Evolutionary conservation across 1,140 invertebrate species (phyloP), one percentile per base, ranked within the genome.

Genomic region (Agrypnia vestita): DNA sequence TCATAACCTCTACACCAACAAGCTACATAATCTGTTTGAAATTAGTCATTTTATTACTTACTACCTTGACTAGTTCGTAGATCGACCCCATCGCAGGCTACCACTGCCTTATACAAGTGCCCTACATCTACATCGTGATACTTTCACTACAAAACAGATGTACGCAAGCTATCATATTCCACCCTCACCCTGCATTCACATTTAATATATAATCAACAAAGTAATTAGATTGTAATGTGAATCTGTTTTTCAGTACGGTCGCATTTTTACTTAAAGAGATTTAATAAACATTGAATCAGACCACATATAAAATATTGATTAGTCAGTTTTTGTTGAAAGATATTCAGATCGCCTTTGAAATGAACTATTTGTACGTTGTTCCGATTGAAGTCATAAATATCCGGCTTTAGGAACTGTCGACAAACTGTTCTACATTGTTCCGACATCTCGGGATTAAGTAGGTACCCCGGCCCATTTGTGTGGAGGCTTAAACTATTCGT

Each of bases 351-450:
- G 43, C 64, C 19, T 47, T 46, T 35, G 17, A 35, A 35, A 35
- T 35, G 25, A 69, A 47, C 64, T 46, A 67, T 67, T 44, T 67
- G 46, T 35, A 17, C 8, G 64, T 12, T 3, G 43, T 13, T 47
- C 46, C 64, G 64, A 69, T 69, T 46, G 12, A 10, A 47, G 64
- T 19, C 44, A 19, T 69, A 69, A 69, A 69, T 69, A 69, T 69
- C 44, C 64, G 64, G 64, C 64, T 69, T 51, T 47, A 69, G 44
- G 0, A 43, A n/a, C 64, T 47, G 64, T 69, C 64, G 44, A 69
- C 64, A 69, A 69, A 69, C 43, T 69, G 64, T 46, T 69, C 44
- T n/a, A 69, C 64, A 47, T 11, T 69, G 64, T 69, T 8, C 44
- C 64, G 64, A 69, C 43, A 69, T 46, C 44, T 47, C 64, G 6